These are phyloP conservation scores for Irena cyanogastra DNA, from an alignment of 2,113 vertebrate species.

Conservation along the genomic window DNA sequence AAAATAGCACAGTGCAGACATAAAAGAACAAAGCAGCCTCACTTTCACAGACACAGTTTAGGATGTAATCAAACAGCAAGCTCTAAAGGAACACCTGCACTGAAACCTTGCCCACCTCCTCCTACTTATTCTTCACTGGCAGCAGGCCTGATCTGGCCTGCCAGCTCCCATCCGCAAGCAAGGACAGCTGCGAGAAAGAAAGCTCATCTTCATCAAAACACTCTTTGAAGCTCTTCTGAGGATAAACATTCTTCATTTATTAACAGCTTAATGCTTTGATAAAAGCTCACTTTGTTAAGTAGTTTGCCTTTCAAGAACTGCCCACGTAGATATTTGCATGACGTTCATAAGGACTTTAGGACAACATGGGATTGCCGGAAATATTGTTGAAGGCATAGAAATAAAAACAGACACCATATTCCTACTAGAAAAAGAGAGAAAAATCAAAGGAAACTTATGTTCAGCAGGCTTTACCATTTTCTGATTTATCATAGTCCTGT, in stretches of 20 bases:
- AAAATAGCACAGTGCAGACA: slow-evolving; percentile 26
- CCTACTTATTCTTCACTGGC: slow-evolving; percentile 33
- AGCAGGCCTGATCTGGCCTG: neutral
- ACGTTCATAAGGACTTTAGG: neutral
- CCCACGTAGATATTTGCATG: slow-evolving; percentile 27
- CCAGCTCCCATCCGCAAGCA: neutral
- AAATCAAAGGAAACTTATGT: slow-evolving; percentile 32
- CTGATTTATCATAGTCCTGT: neutral
- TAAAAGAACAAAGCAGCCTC: slow-evolving; percentile 11
- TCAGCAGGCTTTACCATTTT: neutral
- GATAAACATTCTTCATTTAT: slow-evolving; percentile 66
- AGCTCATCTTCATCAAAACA: slow-evolving; percentile 64
- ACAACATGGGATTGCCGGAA: neutral
- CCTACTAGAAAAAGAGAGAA: neutral
- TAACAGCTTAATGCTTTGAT: slow-evolving; percentile 60
- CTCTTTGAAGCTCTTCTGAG: slow-evolving; percentile 61
- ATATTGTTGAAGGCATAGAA: slow-evolving; percentile 6
- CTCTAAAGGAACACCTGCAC: slow-evolving; percentile 55
- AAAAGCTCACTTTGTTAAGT: slow-evolving; percentile 69
- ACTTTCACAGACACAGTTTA: slow-evolving; percentile 13
- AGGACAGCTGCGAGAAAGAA: slow-evolving; percentile 62
- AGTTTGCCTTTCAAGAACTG: slow-evolving; percentile 22
- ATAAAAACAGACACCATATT: slow-evolving; percentile 6
- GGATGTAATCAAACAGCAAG: slow-evolving; percentile 12
- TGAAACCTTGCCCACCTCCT: slow-evolving; percentile 12